phyloP scores from a whole-genome alignment of 1,140 invertebrate species.

The Paraescarpia echinospica region DNA sequence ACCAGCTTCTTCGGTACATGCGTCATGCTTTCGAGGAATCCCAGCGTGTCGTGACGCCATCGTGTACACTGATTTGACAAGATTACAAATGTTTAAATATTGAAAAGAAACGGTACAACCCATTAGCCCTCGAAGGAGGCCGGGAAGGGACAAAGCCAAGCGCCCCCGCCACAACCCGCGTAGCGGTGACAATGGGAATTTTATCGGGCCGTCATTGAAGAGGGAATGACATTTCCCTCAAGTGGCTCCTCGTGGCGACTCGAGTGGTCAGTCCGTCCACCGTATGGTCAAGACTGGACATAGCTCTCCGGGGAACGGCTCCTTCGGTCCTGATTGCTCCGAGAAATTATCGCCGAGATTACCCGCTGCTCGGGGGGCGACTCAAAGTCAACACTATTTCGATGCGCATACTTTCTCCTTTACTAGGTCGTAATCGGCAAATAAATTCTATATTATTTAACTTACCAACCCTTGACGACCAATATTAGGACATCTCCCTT shows the following conservation, averaged over 20 bases:
- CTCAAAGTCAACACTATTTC: not conserved
- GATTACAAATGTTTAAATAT: not conserved
- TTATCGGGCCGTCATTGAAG: not conserved
- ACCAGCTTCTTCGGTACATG: not conserved
- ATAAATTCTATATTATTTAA: not conserved
- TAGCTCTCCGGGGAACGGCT: not conserved
- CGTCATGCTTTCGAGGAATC: too few relatives aligned
- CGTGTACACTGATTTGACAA: not conserved
- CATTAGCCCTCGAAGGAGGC: not conserved
- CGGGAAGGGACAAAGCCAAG: not conserved
- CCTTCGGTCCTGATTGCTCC: not conserved
- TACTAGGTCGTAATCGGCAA: not conserved
- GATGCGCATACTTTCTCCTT: not conserved
- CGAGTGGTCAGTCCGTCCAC: not conserved
- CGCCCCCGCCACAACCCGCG: not conserved
- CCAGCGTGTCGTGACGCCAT: not conserved
- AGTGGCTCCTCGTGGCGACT: not conserved
- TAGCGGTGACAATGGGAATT: not conserved
- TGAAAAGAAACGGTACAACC: not conserved
- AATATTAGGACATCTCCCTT: not conserved
- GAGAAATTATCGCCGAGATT: not conserved
- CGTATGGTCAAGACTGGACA: not conserved
- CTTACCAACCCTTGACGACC: not conserved
- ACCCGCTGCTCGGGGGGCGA: not conserved
- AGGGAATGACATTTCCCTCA: not conserved